Conservation (phyloP, 2,888 invertebrate genomes). For the Netelia inedita region DNA sequence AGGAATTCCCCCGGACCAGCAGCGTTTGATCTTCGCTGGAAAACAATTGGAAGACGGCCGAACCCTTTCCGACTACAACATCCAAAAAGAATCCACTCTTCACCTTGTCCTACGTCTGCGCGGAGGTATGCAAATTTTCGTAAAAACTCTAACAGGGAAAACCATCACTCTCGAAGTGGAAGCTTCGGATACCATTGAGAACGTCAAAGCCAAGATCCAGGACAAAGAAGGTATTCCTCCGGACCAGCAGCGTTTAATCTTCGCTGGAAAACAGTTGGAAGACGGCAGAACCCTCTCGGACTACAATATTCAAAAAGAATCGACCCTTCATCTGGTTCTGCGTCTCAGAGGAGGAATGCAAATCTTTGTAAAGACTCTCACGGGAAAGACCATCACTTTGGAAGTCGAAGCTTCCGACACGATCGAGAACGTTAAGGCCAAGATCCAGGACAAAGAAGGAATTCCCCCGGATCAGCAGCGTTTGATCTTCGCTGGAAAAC, state of each 20-base stretch:
- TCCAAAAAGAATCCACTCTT: constrained; percentile 71
- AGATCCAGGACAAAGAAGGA: constrained; percentile 85
- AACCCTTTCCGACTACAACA: constrained; percentile 63
- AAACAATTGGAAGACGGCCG: constrained; percentile 68
- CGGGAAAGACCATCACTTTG: constrained; percentile 87
- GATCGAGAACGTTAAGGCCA: constrained; percentile 88
- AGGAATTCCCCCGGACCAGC: constrained; percentile 71
- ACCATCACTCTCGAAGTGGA: constrained; percentile 74
- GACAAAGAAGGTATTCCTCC: constrained; percentile 73
- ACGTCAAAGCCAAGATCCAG: constrained; percentile 66
- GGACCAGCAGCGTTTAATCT: constrained; percentile 72
- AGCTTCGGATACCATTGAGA: constrained; percentile 71
- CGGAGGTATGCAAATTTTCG: constrained; percentile 70
- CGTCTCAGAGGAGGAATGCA: constrained; percentile 89
- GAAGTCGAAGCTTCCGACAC: constrained; percentile 88
- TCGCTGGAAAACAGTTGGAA: constrained; percentile 72
- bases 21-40: constrained; percentile 66
- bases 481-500: constrained; percentile 73
- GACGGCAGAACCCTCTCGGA: constrained; percentile 71
- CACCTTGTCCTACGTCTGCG: constrained; percentile 69
- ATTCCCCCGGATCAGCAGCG: constrained; percentile 74
- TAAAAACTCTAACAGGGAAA: constrained; percentile 72
- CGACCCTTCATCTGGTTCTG: constrained; percentile 87
- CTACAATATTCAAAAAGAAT: constrained; percentile 82
- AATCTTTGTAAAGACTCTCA: constrained; percentile 88